Evolutionary conservation across 2,113 vertebrate species (phyloP).

Genomic region (Okapia johnstoni): DNA sequence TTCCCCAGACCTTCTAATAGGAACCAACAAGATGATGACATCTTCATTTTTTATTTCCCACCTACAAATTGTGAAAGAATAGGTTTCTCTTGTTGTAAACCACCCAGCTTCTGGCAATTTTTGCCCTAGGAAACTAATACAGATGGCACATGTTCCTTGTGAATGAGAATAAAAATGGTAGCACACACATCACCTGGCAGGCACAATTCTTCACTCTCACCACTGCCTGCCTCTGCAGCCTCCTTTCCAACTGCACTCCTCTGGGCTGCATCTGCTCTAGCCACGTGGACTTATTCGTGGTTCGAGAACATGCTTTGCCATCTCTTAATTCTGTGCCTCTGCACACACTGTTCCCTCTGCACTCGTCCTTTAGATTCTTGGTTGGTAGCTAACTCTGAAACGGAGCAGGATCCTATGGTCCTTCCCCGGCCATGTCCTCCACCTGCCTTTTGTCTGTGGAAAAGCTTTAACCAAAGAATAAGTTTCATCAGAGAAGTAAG

Average conservation of each 20-base stretch:
- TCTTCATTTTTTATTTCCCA: neutral
- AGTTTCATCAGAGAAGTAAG: neutral
- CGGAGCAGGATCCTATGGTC: neutral
- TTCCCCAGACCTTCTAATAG: neutral
- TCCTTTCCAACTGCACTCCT: neutral
- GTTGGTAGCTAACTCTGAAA: neutral
- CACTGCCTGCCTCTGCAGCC: neutral
- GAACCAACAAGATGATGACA: neutral
- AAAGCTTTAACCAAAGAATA: neutral
- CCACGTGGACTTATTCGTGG: neutral
- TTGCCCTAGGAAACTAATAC: neutral
- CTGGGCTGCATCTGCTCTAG: neutral
- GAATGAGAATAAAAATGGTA: neutral
- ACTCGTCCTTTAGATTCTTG: neutral
- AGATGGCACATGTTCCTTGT: neutral
- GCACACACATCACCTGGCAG: neutral
- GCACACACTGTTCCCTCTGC: neutral
- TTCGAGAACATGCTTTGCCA: neutral
- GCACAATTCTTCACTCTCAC: neutral
- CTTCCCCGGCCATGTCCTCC: rapidly evolving
- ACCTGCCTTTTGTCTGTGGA: neutral
- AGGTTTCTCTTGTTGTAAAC: neutral
- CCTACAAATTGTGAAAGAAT: neutral
- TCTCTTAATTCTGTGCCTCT: neutral
- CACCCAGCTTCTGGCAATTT: neutral